These are phyloP conservation scores for Sebastes schlegelii DNA, from an alignment of 2,113 vertebrate genomes.

Conservation along the genomic window DNA sequence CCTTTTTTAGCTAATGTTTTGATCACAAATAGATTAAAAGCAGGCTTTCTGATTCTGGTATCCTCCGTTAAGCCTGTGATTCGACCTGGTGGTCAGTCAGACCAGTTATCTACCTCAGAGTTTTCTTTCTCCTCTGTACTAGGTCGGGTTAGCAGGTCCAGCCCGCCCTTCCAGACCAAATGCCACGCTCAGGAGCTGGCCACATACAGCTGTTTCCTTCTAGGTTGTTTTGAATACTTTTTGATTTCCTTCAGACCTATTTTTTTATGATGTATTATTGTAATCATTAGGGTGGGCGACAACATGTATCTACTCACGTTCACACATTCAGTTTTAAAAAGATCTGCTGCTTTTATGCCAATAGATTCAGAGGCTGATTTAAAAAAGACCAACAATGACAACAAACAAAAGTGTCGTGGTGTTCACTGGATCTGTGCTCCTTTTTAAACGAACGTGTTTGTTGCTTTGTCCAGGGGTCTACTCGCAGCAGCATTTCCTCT, in stretches of 20 bases:
- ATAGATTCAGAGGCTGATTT: slow-evolving; percentile 89
- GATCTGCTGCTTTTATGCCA: slow-evolving; percentile 86
- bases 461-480: slow-evolving; percentile 88
- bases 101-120: slow-evolving; percentile 99
- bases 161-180: slow-evolving; percentile 98
- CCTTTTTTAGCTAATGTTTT: slow-evolving; percentile 47
- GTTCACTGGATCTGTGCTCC: slow-evolving; percentile 91
- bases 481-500: slow-evolving; percentile 84
- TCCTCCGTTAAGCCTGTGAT: slow-evolving; percentile 93
- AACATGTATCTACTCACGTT: slow-evolving; percentile 86
- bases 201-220: slow-evolving; percentile 88
- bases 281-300: slow-evolving; percentile 72
- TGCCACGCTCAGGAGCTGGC: slow-evolving; percentile 96
- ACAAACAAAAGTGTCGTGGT: slow-evolving; percentile 82
- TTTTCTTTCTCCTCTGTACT: slow-evolving; percentile 93
- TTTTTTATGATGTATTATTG: slow-evolving; percentile 80
- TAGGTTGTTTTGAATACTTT: slow-evolving; percentile 88
- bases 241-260: slow-evolving; percentile 70
- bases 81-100: slow-evolving; percentile 94
- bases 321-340: slow-evolving; percentile 92
- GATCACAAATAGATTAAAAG: slow-evolving; percentile 84
- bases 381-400: slow-evolving; percentile 55
- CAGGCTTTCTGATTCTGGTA: slow-evolving; percentile 89
- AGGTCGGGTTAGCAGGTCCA: slow-evolving; percentile 96
- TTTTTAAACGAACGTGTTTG: slow-evolving; percentile 81